Evolutionary conservation across 2,888 invertebrate genomes (phyloP), one percentile per base, ranked within the genome.

Genomic region (Euproctis similis): DNA sequence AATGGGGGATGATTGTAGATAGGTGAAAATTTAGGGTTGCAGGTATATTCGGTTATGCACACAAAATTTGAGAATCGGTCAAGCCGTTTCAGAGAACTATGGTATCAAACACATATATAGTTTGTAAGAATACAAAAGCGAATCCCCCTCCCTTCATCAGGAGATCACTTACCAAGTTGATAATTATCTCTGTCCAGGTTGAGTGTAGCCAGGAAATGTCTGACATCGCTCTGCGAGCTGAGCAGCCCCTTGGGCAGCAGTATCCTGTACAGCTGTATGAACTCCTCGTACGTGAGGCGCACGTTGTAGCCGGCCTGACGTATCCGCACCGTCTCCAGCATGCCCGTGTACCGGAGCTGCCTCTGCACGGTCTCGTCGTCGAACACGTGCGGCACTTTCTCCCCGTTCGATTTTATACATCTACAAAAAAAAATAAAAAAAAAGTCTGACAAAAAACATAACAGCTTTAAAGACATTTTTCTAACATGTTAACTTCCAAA

Each of bases 241-340:
- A 93, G 78, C 42, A 95, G 75, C 9, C 95, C 96, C 60, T 94
- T 93, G 0, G 95, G 95, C 50, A 97, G 77, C 35, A 98, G 78
- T 68, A 97, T 96, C 59, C 97, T 87, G 71, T 97, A 97, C 33
- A 95, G 81, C 60, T 96, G 95, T 39, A 95, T 94, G 71, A 98
- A 98, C 74, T 97, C 96, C 65, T 96, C 95, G 71, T 96, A 97
- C 0, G 94, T 92, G 17, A 97, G 87, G 17, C 97, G 87, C 37
- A 97, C 96, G 71, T 96, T 96, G 81, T 97, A 98, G 1, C 97
- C 97, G 1, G 97, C 96, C 63, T 96, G 95, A 26, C 97, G 86
- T 41, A 98, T 97, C 49, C 96, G 86, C 8, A 97, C 97, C 0
- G 97, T 98, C 66, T 97, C 97, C 55, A 98, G 65, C 97, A 97